Evolutionary conservation across 2,113 vertebrate species (phyloP).

Genomic region (Montifringilla adamsi): DNA sequence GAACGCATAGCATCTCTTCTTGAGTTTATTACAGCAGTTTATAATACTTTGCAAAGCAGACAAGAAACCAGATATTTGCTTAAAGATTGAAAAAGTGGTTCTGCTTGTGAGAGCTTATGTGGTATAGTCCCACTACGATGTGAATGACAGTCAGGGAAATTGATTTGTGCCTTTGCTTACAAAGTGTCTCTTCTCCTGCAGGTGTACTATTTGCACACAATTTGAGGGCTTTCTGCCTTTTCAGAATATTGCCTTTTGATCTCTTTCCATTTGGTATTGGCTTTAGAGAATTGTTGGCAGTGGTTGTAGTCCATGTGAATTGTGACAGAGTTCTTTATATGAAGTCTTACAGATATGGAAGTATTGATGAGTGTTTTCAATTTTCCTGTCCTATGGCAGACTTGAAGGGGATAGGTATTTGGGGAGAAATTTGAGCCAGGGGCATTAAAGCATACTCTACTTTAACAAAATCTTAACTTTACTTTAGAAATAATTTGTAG

Average conservation of each 20-base stretch:
- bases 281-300: neutral
- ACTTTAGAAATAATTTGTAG: neutral
- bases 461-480: neutral
- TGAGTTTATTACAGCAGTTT: neutral
- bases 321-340: neutral
- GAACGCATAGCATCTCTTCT: neutral
- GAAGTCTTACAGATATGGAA: neutral
- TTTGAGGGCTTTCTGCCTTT: neutral
- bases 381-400: neutral
- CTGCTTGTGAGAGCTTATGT: neutral
- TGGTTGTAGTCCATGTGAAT: neutral
- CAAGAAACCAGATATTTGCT: neutral
- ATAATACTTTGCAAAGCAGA: neutral
- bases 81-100: neutral
- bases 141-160: neutral
- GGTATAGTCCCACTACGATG: neutral
- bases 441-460: neutral
- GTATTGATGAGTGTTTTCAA: neutral
- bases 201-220: neutral
- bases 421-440: rapidly evolving
- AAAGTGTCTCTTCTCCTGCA: neutral
- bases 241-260: neutral
- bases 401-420: neutral
- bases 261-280: neutral
- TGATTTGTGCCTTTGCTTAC: neutral